Evolutionary conservation across 2,113 vertebrate genomes (phyloP), one percentile per base, ranked within the genome.

Genomic region (Platichthys stellatus): DNA sequence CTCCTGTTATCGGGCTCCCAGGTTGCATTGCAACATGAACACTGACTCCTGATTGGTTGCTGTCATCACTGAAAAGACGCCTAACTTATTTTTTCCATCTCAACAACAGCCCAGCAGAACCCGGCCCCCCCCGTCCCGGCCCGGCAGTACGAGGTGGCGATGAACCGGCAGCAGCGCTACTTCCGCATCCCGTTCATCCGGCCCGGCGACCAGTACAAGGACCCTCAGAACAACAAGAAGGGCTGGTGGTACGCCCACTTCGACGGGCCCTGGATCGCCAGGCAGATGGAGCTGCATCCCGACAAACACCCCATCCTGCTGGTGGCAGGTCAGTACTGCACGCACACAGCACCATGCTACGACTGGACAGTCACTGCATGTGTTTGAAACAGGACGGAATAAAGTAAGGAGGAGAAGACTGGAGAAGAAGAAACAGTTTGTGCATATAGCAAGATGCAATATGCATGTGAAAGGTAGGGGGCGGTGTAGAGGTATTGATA

Each of bases 221-320:
- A 99, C 28, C 96, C 96, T 0, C 95, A 96, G 91, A 94, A 79
- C 86, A 98, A 97, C 92, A 99, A 99, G 89, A 99, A 99, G 82
- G 98, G 98, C 14, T 99, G 98, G 98, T 99, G 98, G 98, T 99
- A 98, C 0, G 98, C 98, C 0, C 98, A 99, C 85, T 99, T 99
- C 2, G 98, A 99, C 71, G 98, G 98, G 47, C 94, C 96, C 0
- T 99, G 98, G 98, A 99, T 99, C 74, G 98, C 98, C 76, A 88
- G 98, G 23, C 98, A 99, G 49, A 99, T 99, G 98, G 98, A 99
- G 77, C 96, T 99, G 21, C 98, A 99, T 67, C 98, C 98, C 0
- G 98, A 99, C 60, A 99, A 99, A 82, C 95, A 96, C 1, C 98
- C 98, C 81, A 97, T 99, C 81, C 89, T 99, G 23, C 95, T 99